phyloP scores from a whole-genome alignment of 2,888 invertebrate genomes.

The Diabrotica balteata region DNA sequence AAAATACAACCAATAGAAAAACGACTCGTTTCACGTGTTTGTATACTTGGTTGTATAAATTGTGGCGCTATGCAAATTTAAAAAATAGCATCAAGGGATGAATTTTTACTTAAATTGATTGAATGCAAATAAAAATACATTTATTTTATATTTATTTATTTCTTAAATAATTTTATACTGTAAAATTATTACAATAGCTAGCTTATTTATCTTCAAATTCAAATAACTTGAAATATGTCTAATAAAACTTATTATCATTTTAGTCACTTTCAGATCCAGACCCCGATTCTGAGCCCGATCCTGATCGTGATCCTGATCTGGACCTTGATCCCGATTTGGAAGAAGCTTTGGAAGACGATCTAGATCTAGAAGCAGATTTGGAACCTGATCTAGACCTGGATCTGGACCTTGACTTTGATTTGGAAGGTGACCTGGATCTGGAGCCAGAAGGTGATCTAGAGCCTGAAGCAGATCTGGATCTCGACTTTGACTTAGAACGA shows the following conservation, averaged over 20 bases:
- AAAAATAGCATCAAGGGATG: no score
- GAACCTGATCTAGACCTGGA: conserved; percentile 56
- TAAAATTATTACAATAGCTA: background rate
- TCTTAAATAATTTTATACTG: background rate
- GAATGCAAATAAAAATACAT: no score
- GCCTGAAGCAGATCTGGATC: conserved; percentile 55
- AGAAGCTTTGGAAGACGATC: conserved; percentile 50
- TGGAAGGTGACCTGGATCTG: conserved; percentile 53
- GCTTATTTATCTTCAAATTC: no score
- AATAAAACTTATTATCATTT: conserved; percentile 2
- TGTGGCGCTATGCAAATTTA: no score
- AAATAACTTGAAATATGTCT: no score
- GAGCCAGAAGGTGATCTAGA: conserved; percentile 55
- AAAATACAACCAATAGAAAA: no score
- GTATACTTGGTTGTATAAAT: no score
- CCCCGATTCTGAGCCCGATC: conserved; percentile 28
- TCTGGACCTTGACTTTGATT: conserved; percentile 53
- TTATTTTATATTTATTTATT: no score
- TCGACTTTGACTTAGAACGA: conserved; percentile 55
- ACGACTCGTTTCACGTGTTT: no score
- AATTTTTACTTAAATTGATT: no score
- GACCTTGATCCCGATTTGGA: conserved; percentile 45
- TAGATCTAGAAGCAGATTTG: conserved; percentile 49
- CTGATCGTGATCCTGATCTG: conserved; percentile 42
- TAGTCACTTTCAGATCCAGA: conserved; percentile 46